Evolutionary conservation across 2,888 invertebrate genomes (phyloP), one percentile per base, ranked within the genome.

Genomic region (Allophyes oxyacanthae): DNA sequence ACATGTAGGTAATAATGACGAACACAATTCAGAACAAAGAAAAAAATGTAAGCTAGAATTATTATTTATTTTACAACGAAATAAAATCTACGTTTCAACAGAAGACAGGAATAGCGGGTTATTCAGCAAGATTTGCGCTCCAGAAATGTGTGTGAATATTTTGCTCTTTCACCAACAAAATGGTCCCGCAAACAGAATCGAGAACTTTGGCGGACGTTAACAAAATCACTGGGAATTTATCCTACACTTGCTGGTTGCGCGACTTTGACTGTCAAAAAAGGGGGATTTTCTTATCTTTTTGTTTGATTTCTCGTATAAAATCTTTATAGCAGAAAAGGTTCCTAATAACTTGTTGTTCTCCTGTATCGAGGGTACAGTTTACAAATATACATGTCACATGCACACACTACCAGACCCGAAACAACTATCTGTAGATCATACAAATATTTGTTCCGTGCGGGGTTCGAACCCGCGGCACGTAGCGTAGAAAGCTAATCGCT

Each of bases 191-290:
- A 62, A 59, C 40, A 50, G 43, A 55, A 62, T 70, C 46, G 61
- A 38, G 60, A 63, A 73, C 51, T 73, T 62, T 60, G 36, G 52
- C 34, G 46, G 50, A 64, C 59, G 70, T 70, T 64, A 70, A 70
- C 70, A 51, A 45, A 70, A 66, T 73, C 54, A 46, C 46, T 9
- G 40, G 33, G 59, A 65, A 61, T 70, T 70, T 64, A 46, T 64
- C 14, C 41, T 20, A 41, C 54, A 52, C 70, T 56, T 43, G 10
- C 41, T n/a, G n/a, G n/a, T n/a, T n/a, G 37, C 45, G 34, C 26
- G 72, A 56, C 55, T 72, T 49, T 49, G 62, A 56, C 65, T 42
- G 51, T 32, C 2, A 13, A 30, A 44, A 44, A 59, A 34, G 11
- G 7, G 10, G 30, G 26, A n/a, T 43, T 37, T 44, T 8, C 7